Percentiles rank a stretch among this genome's conserved stretches.
Evolutionary conservation across 1,140 invertebrate species (phyloP).

Genomic region (Eurosta solidaginis): DNA sequence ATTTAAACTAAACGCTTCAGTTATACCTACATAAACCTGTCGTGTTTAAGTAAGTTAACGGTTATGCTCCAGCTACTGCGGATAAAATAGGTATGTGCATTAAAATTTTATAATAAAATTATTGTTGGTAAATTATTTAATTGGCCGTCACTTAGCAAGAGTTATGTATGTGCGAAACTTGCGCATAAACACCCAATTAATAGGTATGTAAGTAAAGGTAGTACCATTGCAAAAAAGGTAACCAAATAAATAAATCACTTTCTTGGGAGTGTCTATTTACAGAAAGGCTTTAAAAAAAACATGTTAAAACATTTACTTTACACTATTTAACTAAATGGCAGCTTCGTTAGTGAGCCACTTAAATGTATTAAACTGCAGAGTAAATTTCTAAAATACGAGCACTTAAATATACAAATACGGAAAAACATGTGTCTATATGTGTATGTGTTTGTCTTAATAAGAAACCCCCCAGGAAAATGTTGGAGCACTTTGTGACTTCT

Average conservation of each 20-base stretch:
- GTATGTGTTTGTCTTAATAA: neutral
- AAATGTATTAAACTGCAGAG: neutral
- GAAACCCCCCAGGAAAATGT: neutral
- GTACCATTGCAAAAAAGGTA: too few relatives aligned
- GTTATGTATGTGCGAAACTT: too few relatives aligned
- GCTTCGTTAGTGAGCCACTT: conserved; percentile 21
- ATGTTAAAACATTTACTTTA: neutral
- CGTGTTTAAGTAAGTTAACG: too few relatives aligned
- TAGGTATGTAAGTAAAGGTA: too few relatives aligned
- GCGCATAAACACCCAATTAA: too few relatives aligned
- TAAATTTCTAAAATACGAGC: conserved; percentile 6
- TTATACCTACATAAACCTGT: too few relatives aligned
- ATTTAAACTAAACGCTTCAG: too few relatives aligned
- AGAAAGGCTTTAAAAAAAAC: neutral
- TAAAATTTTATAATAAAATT: too few relatives aligned
- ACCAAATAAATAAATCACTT: neutral
- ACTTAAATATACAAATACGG: neutral
- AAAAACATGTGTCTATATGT: neutral
- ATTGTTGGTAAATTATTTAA: too few relatives aligned
- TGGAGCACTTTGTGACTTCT: neutral
- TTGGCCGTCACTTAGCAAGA: too few relatives aligned
- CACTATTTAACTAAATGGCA: conserved; percentile 23
- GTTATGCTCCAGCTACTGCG: too few relatives aligned
- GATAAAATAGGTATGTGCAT: too few relatives aligned
- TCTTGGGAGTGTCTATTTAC: neutral